Evolutionary conservation across 2,113 vertebrate genomes (phyloP).

Genomic region (Cephalopholis sonnerati): DNA sequence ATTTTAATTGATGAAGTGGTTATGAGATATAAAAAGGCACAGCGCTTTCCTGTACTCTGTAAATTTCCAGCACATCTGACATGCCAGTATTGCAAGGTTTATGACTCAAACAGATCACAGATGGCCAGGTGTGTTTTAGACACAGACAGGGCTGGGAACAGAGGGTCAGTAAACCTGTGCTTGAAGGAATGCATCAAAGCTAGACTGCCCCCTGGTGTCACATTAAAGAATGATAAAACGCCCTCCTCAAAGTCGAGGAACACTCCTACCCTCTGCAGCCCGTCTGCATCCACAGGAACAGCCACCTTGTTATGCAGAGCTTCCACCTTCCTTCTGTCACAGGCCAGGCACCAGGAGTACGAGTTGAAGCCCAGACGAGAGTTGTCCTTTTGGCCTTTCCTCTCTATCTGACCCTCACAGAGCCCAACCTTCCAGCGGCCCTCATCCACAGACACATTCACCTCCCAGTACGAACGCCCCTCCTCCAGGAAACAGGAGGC

Average conservation of each 20-base stretch:
- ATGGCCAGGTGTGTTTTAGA: slow-evolving; percentile 82
- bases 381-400: slow-evolving; percentile 82
- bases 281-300: slow-evolving; percentile 54
- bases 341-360: slow-evolving; percentile 85
- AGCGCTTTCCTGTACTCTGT: not conserved
- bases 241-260: slow-evolving; percentile 83
- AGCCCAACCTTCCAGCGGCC: slow-evolving; percentile 87
- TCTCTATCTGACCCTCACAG: slow-evolving; percentile 82
- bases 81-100: not conserved
- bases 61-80: slow-evolving; percentile 6
- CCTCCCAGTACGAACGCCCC: slow-evolving; percentile 86
- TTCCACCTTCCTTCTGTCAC: slow-evolving; percentile 80
- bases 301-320: slow-evolving; percentile 80
- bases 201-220: slow-evolving; percentile 79
- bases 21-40: slow-evolving; percentile 51
- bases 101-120: slow-evolving; percentile 74
- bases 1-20: not conserved
- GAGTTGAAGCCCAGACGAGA: slow-evolving; percentile 85
- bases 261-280: slow-evolving; percentile 77
- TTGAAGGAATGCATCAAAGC: slow-evolving; percentile 79
- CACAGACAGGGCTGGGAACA: slow-evolving; percentile 85
- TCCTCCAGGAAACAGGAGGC: slow-evolving; percentile 53
- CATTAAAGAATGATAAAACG: slow-evolving; percentile 83
- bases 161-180: slow-evolving; percentile 75
- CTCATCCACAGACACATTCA: slow-evolving; percentile 74